Evolutionary conservation across 2,113 vertebrate genomes (phyloP), one percentile per base, ranked within the genome.

Genomic region (Vombatus ursinus): DNA sequence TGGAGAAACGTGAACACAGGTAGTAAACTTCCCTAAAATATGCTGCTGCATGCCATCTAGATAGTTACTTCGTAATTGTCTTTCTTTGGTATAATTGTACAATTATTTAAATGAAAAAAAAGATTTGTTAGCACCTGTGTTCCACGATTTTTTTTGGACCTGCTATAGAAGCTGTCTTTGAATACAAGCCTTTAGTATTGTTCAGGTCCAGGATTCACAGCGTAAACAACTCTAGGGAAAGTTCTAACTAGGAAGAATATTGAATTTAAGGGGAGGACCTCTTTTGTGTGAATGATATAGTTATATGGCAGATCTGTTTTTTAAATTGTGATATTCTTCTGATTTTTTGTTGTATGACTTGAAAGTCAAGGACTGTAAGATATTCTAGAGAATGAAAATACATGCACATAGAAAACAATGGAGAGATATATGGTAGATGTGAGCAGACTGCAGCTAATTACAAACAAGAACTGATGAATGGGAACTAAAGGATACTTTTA

Each of bases 51-150:
- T 26, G n/a, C n/a, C 52, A 23, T 68, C 25, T 31, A 89, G 44
- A 53, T 54, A 68, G 61, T 68, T 68, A 16, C 84, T 57, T n/a
- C 89, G 57, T 94, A 94, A 94, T 96, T 92, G 92, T 25, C 89
- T 23, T 94, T 94, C 50, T 44, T 9, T 50, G 14, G 89, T 14
- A n/a, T 95, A 97, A 93, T 57, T 23, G 26, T 93, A 14, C 57
- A 94, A 96, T 94, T 96, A 53, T 93, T 96, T 50, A 92, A 54
- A 91, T 96, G 84, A 95, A 95, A 96, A 95, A 96, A 96, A 92
- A 52, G 50, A 93, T 53, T 93, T 95, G 48, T 3, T 47, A 89
- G 93, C 90, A 94, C 89, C 49, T 92, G n/a, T 93, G 51, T 53
- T 50, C 57, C 19, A 68, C 12, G 51, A 26, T 57, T 91, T 44